Evolutionary conservation across 2,888 invertebrate species (phyloP).

Genomic region (Tolmerus cingulatus): DNA sequence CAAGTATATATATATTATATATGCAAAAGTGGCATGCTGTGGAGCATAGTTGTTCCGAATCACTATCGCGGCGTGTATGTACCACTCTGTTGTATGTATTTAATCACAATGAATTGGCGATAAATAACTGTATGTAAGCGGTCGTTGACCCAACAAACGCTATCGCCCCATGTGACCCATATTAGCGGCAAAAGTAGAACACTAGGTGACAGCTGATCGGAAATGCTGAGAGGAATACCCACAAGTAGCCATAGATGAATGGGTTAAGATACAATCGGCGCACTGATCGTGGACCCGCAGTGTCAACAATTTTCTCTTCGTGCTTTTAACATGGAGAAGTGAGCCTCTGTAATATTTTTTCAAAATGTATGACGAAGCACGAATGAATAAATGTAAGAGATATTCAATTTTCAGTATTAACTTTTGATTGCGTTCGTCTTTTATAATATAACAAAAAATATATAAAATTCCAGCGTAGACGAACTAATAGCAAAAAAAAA

Average conservation of each 20-base stretch:
- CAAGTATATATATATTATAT: neutral
- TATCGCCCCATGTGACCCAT: slow-evolving; percentile 57
- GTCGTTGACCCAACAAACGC: slow-evolving; percentile 56
- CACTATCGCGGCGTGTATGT: neutral
- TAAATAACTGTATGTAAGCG: slow-evolving; percentile 50
- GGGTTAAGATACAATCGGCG: neutral
- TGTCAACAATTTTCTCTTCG: neutral
- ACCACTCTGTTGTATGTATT: neutral
- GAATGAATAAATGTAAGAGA: neutral
- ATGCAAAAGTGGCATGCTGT: slow-evolving; percentile 2
- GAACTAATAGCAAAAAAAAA: too few relatives aligned
- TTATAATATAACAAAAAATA: too few relatives aligned
- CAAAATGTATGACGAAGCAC: neutral
- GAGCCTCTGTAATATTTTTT: neutral
- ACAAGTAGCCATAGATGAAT: neutral
- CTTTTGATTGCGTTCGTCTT: too few relatives aligned
- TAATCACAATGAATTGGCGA: slow-evolving; percentile 30
- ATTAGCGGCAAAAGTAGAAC: slow-evolving; percentile 58
- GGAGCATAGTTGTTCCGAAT: neutral
- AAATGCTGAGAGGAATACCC: slow-evolving; percentile 44
- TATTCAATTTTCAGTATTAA: neutral
- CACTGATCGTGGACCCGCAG: neutral
- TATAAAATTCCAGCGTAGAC: too few relatives aligned
- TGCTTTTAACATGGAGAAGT: neutral
- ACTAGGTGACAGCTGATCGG: slow-evolving; percentile 60